phyloP scores from a whole-genome alignment of 1,140 invertebrate genomes.

The Hyphantria cunea region DNA sequence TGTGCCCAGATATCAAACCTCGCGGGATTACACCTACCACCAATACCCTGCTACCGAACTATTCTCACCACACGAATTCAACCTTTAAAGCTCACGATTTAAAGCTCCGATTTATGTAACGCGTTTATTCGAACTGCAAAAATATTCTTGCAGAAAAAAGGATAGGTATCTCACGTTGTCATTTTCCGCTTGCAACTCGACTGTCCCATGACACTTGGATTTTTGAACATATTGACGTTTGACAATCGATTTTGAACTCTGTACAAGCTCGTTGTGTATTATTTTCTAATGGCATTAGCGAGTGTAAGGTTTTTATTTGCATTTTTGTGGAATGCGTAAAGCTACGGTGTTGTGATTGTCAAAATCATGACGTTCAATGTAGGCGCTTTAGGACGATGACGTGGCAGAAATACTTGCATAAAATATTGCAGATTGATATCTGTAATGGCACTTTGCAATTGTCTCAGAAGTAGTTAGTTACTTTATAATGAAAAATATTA shows the following conservation, averaged over 20 bases:
- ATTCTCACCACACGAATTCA: constrained; percentile 16
- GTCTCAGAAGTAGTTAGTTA: too few species aligned
- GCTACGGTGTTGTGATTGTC: constrained; percentile 25
- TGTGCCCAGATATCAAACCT: constrained; percentile 45
- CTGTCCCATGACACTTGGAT: constrained; percentile 36
- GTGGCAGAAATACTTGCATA: constrained; percentile 11
- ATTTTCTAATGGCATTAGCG: background rate
- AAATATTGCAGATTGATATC: too few species aligned
- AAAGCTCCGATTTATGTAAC: constrained; percentile 1
- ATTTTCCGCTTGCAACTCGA: constrained; percentile 49
- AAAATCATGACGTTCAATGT: constrained; percentile 23
- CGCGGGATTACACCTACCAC: constrained; percentile 40
- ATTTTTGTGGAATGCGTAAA: constrained; percentile 24
- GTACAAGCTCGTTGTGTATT: background rate
- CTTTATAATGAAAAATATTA: too few species aligned
- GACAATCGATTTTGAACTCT: constrained; percentile 18
- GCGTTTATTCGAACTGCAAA: constrained; percentile 2
- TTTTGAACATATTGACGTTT: constrained; percentile 10
- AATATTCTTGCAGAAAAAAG: constrained; percentile 33
- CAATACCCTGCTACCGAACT: constrained; percentile 8
- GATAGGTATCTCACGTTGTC: constrained; percentile 51
- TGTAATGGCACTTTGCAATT: too few species aligned
- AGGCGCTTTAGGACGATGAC: constrained; percentile 15
- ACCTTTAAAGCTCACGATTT: constrained; percentile 9
- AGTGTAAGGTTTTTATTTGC: constrained; percentile 11